Evolutionary conservation across 2,888 invertebrate genomes (phyloP).

Genomic region (Pterobdella sp.): DNA sequence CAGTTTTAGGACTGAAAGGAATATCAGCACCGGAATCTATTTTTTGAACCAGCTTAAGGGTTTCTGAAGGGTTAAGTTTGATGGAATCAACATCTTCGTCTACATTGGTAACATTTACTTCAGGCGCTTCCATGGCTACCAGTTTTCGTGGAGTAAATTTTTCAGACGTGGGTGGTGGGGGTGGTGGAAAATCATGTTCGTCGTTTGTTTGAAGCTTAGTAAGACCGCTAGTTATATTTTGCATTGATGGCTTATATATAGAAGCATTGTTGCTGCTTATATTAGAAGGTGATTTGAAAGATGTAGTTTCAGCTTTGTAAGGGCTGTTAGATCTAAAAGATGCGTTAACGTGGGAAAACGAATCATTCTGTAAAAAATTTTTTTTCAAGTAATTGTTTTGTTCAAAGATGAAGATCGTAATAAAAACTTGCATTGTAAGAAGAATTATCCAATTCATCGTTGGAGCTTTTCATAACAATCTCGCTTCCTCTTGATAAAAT

Average conservation of each 20-base stretch:
- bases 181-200: constrained; percentile 21
- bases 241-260: constrained; percentile 22
- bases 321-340: background rate
- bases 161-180: background rate
- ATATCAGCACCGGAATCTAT: constrained; percentile 31
- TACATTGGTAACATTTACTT: background rate
- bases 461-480: background rate
- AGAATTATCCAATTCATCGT: background rate
- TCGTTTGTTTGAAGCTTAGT: background rate
- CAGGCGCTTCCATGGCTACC: background rate
- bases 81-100: background rate
- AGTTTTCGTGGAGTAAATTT: background rate
- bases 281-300: constrained; percentile 17
- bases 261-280: constrained; percentile 26
- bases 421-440: background rate
- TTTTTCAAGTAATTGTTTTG: background rate
- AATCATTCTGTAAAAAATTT: background rate
- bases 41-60: constrained; percentile 33
- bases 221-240: constrained; percentile 26
- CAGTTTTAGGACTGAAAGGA: constrained; percentile 31
- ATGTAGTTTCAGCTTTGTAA: background rate
- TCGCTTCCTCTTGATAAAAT: background rate
- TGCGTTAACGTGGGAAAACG: background rate
- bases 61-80: constrained; percentile 33
- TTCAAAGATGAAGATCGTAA: background rate